phyloP scores from a whole-genome alignment of 1,140 invertebrate species.

The Drosophila mauritiana region DNA sequence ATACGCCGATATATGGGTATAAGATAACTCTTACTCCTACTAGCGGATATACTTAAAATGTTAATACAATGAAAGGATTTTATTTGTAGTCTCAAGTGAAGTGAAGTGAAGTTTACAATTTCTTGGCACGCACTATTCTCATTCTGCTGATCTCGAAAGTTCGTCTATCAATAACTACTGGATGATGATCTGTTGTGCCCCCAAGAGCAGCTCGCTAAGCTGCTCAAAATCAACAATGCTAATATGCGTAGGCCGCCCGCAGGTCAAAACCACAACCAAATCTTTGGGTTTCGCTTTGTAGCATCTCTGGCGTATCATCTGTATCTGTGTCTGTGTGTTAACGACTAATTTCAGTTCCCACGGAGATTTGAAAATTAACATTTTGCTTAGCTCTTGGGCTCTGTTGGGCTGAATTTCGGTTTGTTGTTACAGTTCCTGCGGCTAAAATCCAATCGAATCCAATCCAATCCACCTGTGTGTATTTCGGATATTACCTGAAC shows the following conservation, averaged over 20 bases:
- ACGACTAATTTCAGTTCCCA: conserved; percentile 80
- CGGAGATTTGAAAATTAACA: conserved; percentile 82
- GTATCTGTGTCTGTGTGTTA: conserved; percentile 55
- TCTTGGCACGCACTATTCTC: not conserved
- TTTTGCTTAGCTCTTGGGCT: conserved; percentile 54
- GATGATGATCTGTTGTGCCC: conserved; percentile 14
- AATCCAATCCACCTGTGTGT: conserved; percentile 60
- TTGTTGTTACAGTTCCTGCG: conserved; percentile 79
- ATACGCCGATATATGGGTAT: no score
- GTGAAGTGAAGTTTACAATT: no score
- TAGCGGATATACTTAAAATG: no score
- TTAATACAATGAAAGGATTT: no score
- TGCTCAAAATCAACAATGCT: conserved; percentile 73
- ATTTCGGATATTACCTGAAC: conserved; percentile 26
- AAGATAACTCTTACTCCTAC: no score
- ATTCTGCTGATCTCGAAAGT: conserved; percentile 3
- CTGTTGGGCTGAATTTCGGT: conserved; percentile 23
- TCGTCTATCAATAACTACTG: conserved; percentile 57
- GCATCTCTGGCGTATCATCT: conserved; percentile 10
- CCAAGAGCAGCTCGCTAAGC: conserved; percentile 10
- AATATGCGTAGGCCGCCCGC: conserved; percentile 76
- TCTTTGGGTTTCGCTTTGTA: conserved; percentile 3
- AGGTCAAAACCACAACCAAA: conserved; percentile 56
- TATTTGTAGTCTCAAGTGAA: no score
- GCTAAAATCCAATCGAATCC: conserved; percentile 43